Percentiles rank a stretch among this genome's conserved stretches.
These are phyloP conservation scores for Xiphias gladius DNA, from an alignment of 2,113 vertebrate genomes.

Conservation along the genomic window DNA sequence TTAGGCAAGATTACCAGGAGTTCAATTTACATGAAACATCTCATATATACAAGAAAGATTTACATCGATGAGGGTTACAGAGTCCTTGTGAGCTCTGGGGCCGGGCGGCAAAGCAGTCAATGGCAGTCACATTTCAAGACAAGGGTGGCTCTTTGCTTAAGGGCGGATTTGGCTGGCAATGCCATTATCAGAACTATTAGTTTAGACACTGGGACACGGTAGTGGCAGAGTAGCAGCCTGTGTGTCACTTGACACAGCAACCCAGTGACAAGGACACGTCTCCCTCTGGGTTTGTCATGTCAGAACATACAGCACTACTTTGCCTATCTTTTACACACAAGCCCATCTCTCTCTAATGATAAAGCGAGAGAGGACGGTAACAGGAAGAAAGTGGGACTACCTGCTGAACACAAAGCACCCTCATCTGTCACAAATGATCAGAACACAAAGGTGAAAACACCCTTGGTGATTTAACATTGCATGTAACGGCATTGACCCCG, in stretches of 20 bases:
- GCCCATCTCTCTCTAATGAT: slow-evolving; percentile 32
- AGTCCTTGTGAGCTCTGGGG: slow-evolving; percentile 76
- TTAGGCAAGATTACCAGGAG: slow-evolving; percentile 88
- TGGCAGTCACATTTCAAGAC: slow-evolving; percentile 80
- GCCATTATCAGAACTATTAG: slow-evolving; percentile 77
- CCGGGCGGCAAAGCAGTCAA: slow-evolving; percentile 75
- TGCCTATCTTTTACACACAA: slow-evolving; percentile 42
- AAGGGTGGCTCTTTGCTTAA: slow-evolving; percentile 71
- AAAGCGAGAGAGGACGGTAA: slow-evolving; percentile 40
- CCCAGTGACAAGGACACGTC: slow-evolving; percentile 67
- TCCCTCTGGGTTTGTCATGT: slow-evolving; percentile 75
- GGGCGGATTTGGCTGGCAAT: slow-evolving; percentile 63
- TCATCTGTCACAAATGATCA: slow-evolving; percentile 72
- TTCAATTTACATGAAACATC: slow-evolving; percentile 86
- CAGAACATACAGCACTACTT: slow-evolving; percentile 60
- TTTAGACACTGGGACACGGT: slow-evolving; percentile 70
- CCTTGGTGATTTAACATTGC: slow-evolving; percentile 69
- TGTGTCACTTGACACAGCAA: slow-evolving; percentile 72
- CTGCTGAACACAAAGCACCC: slow-evolving; percentile 61
- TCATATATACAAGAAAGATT: slow-evolving; percentile 85
- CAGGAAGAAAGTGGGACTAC: slow-evolving; percentile 42
- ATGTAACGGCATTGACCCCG: slow-evolving; percentile 69
- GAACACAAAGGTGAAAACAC: slow-evolving; percentile 71
- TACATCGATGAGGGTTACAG: slow-evolving; percentile 81
- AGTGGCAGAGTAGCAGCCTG: slow-evolving; percentile 66